Evolutionary conservation across 2,797 vertebrate genomes (phyloP).

Genomic region (Leptatherina wallacei): DNA sequence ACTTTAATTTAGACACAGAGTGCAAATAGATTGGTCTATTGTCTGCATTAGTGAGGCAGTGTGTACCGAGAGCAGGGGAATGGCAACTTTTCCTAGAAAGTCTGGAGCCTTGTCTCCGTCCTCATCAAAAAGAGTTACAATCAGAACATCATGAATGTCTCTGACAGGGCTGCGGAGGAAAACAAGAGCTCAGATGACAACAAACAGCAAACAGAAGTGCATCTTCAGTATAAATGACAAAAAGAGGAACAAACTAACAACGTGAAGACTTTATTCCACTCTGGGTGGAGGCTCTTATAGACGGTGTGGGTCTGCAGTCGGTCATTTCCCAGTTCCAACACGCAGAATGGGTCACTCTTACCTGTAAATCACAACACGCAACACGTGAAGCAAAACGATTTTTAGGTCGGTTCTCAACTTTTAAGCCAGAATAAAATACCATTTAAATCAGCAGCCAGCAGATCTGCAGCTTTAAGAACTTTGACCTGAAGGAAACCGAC

Average conservation of each 20-base stretch:
- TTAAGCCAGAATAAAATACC: constrained; percentile 76
- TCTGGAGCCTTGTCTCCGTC: constrained; percentile 97
- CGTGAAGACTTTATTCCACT: constrained; percentile 97
- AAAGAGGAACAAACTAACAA: constrained; percentile 86
- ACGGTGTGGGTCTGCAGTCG: constrained; percentile 92
- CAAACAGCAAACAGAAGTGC: not conserved
- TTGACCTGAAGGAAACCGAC: constrained; percentile 95
- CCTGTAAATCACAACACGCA: constrained; percentile 78
- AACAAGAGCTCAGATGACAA: constrained; percentile 27
- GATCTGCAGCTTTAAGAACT: constrained; percentile 89
- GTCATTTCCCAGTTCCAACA: constrained; percentile 93
- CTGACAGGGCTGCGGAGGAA: constrained; percentile 88
- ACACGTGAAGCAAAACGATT: not conserved
- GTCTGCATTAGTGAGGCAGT: constrained; percentile 33
- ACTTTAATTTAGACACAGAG: constrained; percentile 68
- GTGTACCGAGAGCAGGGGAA: constrained; percentile 93
- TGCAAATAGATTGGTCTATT: constrained; percentile 59
- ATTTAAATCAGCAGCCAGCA: constrained; percentile 94
- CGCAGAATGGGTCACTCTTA: constrained; percentile 97
- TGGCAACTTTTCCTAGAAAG: constrained; percentile 95
- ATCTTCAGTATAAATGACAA: not conserved
- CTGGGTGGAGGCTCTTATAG: constrained; percentile 95
- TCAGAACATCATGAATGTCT: constrained; percentile 93
- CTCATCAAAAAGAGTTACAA: constrained; percentile 96
- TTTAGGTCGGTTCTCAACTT: not conserved